Percentiles rank a stretch among this genome's conserved stretches.
Evolutionary conservation across 1,140 invertebrate genomes (phyloP).

Genomic region (Drosophila tani): DNA sequence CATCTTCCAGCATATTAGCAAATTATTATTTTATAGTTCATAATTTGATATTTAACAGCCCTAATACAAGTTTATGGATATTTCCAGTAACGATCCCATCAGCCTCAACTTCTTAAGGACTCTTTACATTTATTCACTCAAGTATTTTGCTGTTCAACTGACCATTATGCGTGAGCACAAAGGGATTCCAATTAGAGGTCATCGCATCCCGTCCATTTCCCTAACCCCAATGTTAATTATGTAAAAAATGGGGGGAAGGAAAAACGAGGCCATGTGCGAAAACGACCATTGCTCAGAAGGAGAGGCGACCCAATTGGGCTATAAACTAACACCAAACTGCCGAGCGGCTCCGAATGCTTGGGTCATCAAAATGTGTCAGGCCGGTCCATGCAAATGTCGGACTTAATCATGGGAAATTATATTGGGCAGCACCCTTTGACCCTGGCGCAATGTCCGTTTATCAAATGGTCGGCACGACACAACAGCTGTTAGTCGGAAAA

Average conservation of each 20-base stretch:
- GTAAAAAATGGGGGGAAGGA: constrained; percentile 20
- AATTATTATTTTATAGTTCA: not conserved
- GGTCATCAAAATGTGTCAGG: constrained; percentile 72
- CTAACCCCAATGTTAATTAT: constrained; percentile 75
- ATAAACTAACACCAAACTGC: constrained; percentile 66
- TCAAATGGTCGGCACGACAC: constrained; percentile 55
- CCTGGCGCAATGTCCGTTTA: constrained; percentile 58
- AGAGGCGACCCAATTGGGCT: constrained; percentile 33
- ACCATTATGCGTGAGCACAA: constrained; percentile 36
- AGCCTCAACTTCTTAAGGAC: constrained; percentile 3
- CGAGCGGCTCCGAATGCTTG: constrained; percentile 49
- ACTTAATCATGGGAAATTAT: constrained; percentile 82
- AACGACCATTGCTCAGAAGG: constrained; percentile 28
- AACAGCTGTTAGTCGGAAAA: constrained; percentile 71
- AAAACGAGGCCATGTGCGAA: constrained; percentile 63
- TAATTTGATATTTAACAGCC: not conserved
- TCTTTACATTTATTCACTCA: constrained; percentile 17
- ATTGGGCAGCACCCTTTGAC: constrained; percentile 50
- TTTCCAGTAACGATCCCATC: constrained; percentile 16
- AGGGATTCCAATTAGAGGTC: constrained; percentile 68
- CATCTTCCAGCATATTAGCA: too few species aligned
- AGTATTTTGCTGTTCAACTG: constrained; percentile 34
- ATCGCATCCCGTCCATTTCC: constrained; percentile 17
- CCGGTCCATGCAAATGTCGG: constrained; percentile 72
- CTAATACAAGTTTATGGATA: constrained; percentile 2